phyloP scores from a whole-genome alignment of 2,797 vertebrate species.

The Tapirus indicus region DNA sequence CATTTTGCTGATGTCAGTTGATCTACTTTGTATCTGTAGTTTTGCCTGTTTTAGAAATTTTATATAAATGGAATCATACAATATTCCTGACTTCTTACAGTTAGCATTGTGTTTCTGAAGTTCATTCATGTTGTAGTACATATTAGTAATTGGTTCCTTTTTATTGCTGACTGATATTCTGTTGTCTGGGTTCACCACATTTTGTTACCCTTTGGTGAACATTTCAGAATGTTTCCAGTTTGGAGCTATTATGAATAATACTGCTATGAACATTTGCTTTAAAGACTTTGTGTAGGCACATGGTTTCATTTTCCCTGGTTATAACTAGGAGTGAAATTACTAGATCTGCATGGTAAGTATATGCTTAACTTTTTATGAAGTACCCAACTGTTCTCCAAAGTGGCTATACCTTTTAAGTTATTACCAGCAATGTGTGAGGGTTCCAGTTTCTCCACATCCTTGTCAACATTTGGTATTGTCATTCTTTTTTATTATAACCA shows the following conservation, averaged over 20 bases:
- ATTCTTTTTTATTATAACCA: background rate
- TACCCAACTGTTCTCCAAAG: background rate
- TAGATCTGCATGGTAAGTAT: background rate
- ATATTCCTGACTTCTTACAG: background rate
- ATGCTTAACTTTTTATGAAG: background rate
- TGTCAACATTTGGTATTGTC: background rate
- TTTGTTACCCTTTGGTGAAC: background rate
- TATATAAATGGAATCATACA: background rate
- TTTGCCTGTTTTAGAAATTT: background rate
- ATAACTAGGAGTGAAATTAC: background rate
- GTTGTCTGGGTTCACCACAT: background rate
- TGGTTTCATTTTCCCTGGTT: background rate
- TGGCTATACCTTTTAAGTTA: background rate
- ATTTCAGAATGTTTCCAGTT: background rate
- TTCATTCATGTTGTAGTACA: background rate
- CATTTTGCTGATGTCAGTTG: background rate
- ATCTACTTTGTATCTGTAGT: background rate
- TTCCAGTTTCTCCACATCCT: background rate
- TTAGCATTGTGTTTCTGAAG: background rate
- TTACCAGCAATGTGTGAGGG: background rate
- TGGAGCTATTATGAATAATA: background rate
- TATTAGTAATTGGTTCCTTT: background rate
- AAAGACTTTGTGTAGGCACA: background rate
- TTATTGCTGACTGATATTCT: background rate
- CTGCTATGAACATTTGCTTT: background rate